These are phyloP conservation scores for Gryon sp. DNA, from an alignment of 1,140 invertebrate species.

Conservation along the genomic window DNA sequence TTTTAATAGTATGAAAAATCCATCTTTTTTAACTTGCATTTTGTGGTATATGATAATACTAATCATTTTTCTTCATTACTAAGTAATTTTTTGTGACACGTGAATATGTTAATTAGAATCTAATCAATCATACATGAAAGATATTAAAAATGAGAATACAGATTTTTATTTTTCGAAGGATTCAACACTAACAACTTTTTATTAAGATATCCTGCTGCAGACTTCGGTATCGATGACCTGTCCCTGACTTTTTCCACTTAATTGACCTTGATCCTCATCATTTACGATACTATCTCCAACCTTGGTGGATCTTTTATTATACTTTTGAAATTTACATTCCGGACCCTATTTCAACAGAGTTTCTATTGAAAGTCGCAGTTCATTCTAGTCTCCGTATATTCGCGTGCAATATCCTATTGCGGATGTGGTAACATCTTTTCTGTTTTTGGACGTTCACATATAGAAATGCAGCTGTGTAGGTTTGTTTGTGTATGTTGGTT, in stretches of 20 bases:
- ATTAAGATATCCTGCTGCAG: neutral
- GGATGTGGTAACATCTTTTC: conserved; percentile 8
- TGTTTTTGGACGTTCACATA: conserved; percentile 22
- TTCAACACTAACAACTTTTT: neutral
- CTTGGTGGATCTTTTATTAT: conserved; percentile 1
- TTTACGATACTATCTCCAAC: conserved; percentile 8
- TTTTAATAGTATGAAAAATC: too few relatives aligned
- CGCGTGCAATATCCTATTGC: too few relatives aligned
- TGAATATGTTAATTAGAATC: too few relatives aligned
- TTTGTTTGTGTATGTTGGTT: too few relatives aligned
- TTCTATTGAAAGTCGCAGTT: neutral
- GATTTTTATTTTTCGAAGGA: too few relatives aligned
- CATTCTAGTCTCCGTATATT: too few relatives aligned
- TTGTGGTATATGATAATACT: neutral
- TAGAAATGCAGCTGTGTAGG: neutral
- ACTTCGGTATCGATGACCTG: neutral
- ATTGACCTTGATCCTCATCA: conserved; percentile 25
- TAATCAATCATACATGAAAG: too few relatives aligned
- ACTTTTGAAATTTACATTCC: conserved; percentile 4
- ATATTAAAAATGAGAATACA: too few relatives aligned
- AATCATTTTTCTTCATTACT: too few relatives aligned
- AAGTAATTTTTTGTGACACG: too few relatives aligned
- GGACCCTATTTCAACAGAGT: conserved; percentile 8
- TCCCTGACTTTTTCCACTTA: conserved; percentile 17
- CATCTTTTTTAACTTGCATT: neutral